Conservation (phyloP, 2,113 vertebrate genomes). For the Actenoides lindsayi region DNA sequence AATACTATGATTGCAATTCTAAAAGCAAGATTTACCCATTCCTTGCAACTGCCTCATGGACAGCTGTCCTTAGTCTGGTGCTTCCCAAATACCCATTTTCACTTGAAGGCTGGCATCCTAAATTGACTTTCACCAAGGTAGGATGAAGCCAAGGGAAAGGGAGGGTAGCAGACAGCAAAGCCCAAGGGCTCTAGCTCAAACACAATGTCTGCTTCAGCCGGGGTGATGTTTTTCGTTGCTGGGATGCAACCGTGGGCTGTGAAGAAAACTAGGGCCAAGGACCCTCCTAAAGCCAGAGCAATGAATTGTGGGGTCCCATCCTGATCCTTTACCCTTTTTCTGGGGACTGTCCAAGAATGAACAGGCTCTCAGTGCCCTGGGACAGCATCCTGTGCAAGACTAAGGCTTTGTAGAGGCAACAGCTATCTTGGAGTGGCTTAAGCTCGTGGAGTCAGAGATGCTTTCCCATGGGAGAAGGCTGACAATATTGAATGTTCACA, state of each 20-base stretch:
- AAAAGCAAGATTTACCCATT: neutral
- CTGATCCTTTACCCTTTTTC: neutral
- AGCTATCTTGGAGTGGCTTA: neutral
- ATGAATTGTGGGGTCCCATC: neutral
- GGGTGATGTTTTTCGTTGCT: neutral
- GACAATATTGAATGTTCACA: neutral
- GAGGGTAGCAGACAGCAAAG: neutral
- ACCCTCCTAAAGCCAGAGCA: neutral
- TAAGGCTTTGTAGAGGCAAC: neutral
- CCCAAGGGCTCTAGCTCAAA: neutral
- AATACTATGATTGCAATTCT: neutral
- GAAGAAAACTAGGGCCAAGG: neutral
- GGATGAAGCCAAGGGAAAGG: neutral
- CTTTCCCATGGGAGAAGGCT: neutral
- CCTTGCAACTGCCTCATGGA: neutral
- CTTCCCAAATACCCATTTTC: neutral
- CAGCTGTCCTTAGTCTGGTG: neutral
- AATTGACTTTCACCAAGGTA: neutral
- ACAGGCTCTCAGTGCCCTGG: neutral
- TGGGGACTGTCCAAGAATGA: neutral
- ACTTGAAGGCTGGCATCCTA: neutral
- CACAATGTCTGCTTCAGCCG: neutral
- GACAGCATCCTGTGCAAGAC: neutral
- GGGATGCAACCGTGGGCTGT: neutral
- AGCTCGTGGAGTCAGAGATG: rapidly evolving